A percentile compares a stretch with the other conserved stretches of the same genome.
Evolutionary conservation across 1,140 invertebrate species (phyloP).

Genomic region (Aleiodes sp.): DNA sequence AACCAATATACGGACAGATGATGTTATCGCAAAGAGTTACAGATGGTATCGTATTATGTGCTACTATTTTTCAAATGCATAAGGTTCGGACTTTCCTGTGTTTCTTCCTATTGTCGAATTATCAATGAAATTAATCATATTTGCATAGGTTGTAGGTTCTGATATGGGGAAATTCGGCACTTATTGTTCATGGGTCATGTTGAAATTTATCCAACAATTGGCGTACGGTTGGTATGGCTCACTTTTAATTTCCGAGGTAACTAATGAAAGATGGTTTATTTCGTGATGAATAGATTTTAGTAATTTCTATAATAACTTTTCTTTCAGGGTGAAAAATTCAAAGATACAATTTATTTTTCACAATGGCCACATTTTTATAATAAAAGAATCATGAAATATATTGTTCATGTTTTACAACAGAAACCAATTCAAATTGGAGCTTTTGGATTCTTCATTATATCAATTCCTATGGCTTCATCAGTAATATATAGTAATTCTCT

Average conservation of each 20-base stretch:
- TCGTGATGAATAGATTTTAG: no score
- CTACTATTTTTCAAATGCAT: not conserved
- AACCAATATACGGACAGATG: not conserved
- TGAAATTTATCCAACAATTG: not conserved
- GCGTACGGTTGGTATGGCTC: not conserved
- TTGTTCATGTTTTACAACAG: not conserved
- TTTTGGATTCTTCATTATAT: conserved; percentile 3
- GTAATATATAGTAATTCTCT: no score
- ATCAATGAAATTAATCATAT: no score
- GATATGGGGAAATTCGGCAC: not conserved
- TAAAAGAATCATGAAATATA: not conserved
- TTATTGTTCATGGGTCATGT: not conserved
- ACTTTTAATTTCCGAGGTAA: not conserved
- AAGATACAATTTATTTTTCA: not conserved
- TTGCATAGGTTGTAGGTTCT: not conserved
- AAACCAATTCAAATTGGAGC: not conserved
- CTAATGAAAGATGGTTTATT: no score
- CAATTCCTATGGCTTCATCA: not conserved
- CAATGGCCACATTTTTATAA: not conserved
- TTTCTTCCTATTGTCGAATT: no score
- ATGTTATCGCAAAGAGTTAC: not conserved
- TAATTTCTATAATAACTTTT: no score
- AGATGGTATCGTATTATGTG: not conserved
- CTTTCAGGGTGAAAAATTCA: not conserved
- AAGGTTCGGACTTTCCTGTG: no score